Conservation (phyloP, 2,113 vertebrate genomes). For the Serinus canaria region DNA sequence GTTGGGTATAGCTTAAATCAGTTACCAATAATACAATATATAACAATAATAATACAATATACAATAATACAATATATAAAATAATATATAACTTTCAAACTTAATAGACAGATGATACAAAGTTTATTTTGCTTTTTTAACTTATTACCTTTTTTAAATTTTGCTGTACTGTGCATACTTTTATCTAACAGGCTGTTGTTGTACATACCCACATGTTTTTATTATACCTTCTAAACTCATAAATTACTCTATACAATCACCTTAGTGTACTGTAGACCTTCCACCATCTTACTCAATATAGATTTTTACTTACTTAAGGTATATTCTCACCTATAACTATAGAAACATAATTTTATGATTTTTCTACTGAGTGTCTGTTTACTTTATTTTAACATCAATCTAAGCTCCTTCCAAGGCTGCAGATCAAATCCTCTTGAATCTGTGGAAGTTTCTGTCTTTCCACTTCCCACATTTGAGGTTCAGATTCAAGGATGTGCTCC, state of each 20-base stretch:
- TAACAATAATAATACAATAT: background rate
- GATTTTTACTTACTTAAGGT: background rate
- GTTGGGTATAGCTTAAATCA: background rate
- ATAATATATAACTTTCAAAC: background rate
- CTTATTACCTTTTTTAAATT: background rate
- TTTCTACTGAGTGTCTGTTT: background rate
- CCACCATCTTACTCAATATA: background rate
- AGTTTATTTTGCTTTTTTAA: background rate
- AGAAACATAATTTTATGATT: background rate
- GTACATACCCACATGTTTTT: background rate
- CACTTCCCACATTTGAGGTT: background rate
- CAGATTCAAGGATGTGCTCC: background rate
- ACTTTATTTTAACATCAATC: background rate
- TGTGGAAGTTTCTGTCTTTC: background rate
- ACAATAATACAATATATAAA: background rate
- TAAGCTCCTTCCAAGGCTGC: background rate
- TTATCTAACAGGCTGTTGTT: background rate
- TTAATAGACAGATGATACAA: background rate
- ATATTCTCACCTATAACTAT: background rate
- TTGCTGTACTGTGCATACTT: background rate
- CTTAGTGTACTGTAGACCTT: background rate
- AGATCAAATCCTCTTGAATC: background rate
- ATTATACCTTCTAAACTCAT: background rate
- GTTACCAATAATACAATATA: background rate
- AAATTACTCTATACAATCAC: background rate